Evolutionary conservation across 1,140 invertebrate genomes (phyloP).

Genomic region (Psilanteris sp.): DNA sequence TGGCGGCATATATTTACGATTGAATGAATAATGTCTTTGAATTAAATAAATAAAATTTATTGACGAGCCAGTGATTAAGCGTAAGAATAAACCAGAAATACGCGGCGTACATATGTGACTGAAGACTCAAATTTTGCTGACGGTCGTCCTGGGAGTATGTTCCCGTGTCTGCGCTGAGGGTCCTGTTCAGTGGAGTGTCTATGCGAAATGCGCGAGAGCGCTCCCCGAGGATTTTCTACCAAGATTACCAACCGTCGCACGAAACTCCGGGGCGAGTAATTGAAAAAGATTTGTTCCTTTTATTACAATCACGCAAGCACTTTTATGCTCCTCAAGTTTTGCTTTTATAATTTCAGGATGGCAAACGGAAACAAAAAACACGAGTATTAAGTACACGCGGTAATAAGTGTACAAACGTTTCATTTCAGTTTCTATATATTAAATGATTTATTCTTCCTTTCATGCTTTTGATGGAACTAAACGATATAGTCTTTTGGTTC

Average conservation of each 20-base stretch:
- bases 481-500: too few species aligned
- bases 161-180: constrained; percentile 71
- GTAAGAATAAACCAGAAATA: constrained; percentile 25
- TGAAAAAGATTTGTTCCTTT: constrained; percentile 74
- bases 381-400: too few species aligned
- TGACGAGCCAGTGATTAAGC: too few species aligned
- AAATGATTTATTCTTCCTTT: too few species aligned
- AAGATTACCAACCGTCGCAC: constrained; percentile 71
- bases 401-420: too few species aligned
- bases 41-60: too few species aligned
- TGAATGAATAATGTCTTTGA: too few species aligned
- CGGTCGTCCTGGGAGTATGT: constrained; percentile 72
- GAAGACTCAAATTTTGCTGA: constrained; percentile 76
- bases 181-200: constrained; percentile 73
- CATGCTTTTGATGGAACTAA: too few species aligned
- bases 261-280: constrained; percentile 69
- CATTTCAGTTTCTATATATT: too few species aligned
- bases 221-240: constrained; percentile 73
- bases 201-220: constrained; percentile 67
- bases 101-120: constrained; percentile 69
- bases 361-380: too few species aligned
- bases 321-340: constrained; percentile 27
- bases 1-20: too few species aligned
- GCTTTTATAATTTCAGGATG: constrained; percentile 39
- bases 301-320: constrained; percentile 45